A percentile compares a stretch with the other conserved stretches of the same genome.
Evolutionary conservation across 2,888 invertebrate species (phyloP).

Genomic region (Brachyptera putata): DNA sequence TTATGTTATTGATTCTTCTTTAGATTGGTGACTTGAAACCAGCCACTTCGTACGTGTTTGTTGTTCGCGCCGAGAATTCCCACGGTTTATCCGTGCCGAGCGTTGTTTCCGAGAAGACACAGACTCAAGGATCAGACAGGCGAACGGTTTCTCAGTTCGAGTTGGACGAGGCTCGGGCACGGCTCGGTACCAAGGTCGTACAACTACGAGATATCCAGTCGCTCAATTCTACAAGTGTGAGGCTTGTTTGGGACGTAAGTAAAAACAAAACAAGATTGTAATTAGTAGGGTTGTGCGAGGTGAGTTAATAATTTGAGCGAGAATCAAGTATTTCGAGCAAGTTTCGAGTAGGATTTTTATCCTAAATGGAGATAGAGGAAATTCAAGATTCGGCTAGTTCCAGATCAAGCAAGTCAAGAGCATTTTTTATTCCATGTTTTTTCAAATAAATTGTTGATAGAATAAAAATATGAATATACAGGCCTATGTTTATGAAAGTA

Average conservation of each 20-base stretch:
- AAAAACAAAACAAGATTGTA: no score
- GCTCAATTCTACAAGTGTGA: constrained; percentile 69
- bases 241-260: constrained; percentile 77
- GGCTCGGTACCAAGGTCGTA: constrained; percentile 74
- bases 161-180: constrained; percentile 69
- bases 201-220: constrained; percentile 61
- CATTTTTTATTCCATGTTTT: no score
- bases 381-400: no score
- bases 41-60: constrained; percentile 78
- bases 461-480: no score
- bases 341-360: no score
- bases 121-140: constrained; percentile 54
- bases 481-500: no score
- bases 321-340: no score
- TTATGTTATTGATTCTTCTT: background rate
- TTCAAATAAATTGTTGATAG: no score
- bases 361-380: no score
- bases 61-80: constrained; percentile 80
- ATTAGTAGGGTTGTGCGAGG: no score
- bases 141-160: constrained; percentile 63
- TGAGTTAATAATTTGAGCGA: no score
- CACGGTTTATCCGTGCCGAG: constrained; percentile 82
- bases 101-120: constrained; percentile 64
- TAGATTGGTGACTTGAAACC: constrained; percentile 65
- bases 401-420: no score